Evolutionary conservation across 2,797 vertebrate species (phyloP).

Genomic region (Apogon talboti): DNA sequence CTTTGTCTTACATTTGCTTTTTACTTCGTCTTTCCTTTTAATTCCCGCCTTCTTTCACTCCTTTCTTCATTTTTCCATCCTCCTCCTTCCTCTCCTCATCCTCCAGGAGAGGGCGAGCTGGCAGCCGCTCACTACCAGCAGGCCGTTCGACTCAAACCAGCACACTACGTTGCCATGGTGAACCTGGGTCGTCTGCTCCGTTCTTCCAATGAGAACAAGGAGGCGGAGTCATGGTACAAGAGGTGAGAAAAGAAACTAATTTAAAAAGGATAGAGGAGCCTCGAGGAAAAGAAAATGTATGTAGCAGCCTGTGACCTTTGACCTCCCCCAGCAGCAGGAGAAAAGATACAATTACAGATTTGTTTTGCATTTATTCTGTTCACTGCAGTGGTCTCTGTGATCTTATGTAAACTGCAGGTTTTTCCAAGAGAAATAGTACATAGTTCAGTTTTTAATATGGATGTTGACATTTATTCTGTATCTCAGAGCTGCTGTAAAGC

Average conservation of each 20-base stretch:
- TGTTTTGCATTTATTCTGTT: no score
- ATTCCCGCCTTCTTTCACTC: background rate
- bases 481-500: no score
- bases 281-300: background rate
- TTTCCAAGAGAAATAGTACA: no score
- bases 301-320: background rate
- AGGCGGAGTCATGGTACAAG: slow-evolving; percentile 94
- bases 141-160: slow-evolving; percentile 89
- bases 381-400: no score
- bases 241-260: slow-evolving; percentile 78
- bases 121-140: slow-evolving; percentile 91
- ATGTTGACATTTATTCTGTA: no score
- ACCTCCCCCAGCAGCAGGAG: background rate
- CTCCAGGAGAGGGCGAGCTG: slow-evolving; percentile 85
- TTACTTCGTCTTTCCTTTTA: background rate
- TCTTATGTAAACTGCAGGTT: no score
- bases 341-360: background rate
- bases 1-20: background rate
- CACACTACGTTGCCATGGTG: slow-evolving; percentile 96
- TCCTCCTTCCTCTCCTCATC: background rate
- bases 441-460: no score
- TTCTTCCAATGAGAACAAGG: slow-evolving; percentile 89
- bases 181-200: slow-evolving; percentile 95
- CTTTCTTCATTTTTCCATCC: background rate
- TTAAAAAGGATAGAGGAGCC: background rate